These are phyloP conservation scores for Trinorchestia longiramus DNA, from an alignment of 1,140 invertebrate species.

Conservation along the genomic window DNA sequence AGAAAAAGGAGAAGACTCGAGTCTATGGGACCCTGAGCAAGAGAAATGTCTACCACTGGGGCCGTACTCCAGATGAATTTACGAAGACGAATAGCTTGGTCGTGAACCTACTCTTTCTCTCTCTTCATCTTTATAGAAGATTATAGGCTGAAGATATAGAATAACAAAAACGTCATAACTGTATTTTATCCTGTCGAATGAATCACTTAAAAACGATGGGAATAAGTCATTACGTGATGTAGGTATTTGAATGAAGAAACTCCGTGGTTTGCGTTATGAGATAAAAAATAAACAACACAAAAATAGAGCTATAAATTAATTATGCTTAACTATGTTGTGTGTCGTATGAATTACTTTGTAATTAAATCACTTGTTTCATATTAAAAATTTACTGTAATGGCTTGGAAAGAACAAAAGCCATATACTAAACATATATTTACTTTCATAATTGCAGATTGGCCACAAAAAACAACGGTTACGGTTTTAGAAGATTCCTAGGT, in stretches of 20 bases:
- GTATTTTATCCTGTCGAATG: neutral
- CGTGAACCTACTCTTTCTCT: neutral
- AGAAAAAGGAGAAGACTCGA: neutral
- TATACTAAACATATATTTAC: too few relatives aligned
- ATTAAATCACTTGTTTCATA: too few relatives aligned
- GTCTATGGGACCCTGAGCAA: constrained; percentile 7
- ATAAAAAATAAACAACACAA: neutral
- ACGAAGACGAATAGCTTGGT: neutral
- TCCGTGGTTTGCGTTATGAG: neutral
- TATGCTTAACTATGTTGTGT: neutral
- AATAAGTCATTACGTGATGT: neutral
- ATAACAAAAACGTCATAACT: neutral
- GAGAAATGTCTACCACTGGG: neutral
- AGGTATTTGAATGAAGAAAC: neutral
- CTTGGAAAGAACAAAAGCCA: too few relatives aligned
- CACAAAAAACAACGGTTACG: too few relatives aligned
- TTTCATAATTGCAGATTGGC: too few relatives aligned
- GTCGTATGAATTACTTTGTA: neutral
- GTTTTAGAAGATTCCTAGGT: neutral
- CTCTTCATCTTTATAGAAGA: neutral
- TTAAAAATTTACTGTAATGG: too few relatives aligned
- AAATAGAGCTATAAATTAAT: neutral
- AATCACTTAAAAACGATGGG: neutral
- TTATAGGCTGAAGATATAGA: neutral
- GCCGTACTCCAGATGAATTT: neutral